phyloP scores from a whole-genome alignment of 2,888 invertebrate species.

The Leptothorax acervorum region DNA sequence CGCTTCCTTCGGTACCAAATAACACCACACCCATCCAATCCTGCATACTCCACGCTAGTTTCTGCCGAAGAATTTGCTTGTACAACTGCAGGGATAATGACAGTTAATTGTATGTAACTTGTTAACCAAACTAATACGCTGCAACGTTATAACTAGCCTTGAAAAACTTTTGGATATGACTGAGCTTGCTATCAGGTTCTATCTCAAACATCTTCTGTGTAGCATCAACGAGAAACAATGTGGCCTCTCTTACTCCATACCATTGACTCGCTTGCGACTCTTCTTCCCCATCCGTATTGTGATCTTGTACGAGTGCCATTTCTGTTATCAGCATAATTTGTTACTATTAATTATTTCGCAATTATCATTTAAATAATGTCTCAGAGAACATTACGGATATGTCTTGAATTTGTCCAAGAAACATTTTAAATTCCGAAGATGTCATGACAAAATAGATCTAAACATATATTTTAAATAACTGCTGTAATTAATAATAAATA shows the following conservation, averaged over 20 bases:
- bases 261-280: constrained; percentile 30
- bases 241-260: constrained; percentile 68
- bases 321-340: constrained; percentile 4
- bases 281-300: constrained; percentile 29
- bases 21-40: constrained; percentile 76
- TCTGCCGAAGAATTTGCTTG: constrained; percentile 70
- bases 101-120: not conserved
- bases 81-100: constrained; percentile 56
- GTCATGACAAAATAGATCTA: not conserved
- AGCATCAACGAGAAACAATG: constrained; percentile 74
- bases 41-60: constrained; percentile 71
- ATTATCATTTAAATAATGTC: not conserved
- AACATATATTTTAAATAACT: not conserved
- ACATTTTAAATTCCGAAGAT: not conserved
- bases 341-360: not conserved
- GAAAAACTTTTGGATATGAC: constrained; percentile 71
- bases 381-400: not conserved
- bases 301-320: constrained; percentile 40
- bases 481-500: not conserved
- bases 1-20: constrained; percentile 70
- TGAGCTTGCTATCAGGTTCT: constrained; percentile 44
- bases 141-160: constrained; percentile 60
- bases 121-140: constrained; percentile 1
- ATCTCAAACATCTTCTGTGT: constrained; percentile 72
- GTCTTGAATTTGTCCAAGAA: not conserved